Base-by-base conservation (phyloP, 2,113 vertebrate genomes). In the Spilogale gracilis region DNA sequence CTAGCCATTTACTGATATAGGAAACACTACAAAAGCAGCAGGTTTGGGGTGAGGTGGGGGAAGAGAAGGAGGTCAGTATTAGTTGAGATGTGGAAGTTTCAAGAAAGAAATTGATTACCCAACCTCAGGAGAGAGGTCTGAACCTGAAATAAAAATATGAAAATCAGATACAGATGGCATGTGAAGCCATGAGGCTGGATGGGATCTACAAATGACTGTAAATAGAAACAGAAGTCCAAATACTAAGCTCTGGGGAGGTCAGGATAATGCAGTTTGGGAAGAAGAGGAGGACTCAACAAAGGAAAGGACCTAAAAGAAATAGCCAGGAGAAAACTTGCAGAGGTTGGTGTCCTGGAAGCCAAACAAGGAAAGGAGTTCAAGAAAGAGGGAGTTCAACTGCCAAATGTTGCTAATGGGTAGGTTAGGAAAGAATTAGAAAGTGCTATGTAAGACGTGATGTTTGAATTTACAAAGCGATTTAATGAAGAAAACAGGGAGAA, bases 61-160 rank as follows among this genome's bases (percentile, higher is more conserved):
- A 61, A 67, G n/a, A 84, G 30, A 43, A 79, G 63, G 56, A 81
- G 8, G 25, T 87, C 69, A 74, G 25, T 52, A 85, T 56, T 61
- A 32, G 76, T 13, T 96, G 67, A 92, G 58, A 90, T 87, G 5
- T 76, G 38, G n/a, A 91, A 69, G 13, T 90, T 80, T 74, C 12
- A 82, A 90, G 17, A 92, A 97, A 97, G 38, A 94, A 96, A 13
- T 8, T 74, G 30, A 56, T 91, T 56, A 87, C 25, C 32, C 17
- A 95, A 52, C 6, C 54, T 89, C 73, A 92, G 88, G 9, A 95
- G 32, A 92, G 25, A 63, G 30, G 1, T 60, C 54, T 92, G 60
- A 86, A 32, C 58, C 52, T 90, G 21, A 82, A 60, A 81, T 78
- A 63, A 21, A 87, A 80, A 91, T 30, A 69, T 93, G 74, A 32